Evolutionary conservation across 2,113 vertebrate genomes (phyloP).

Genomic region (Trachemys scripta): DNA sequence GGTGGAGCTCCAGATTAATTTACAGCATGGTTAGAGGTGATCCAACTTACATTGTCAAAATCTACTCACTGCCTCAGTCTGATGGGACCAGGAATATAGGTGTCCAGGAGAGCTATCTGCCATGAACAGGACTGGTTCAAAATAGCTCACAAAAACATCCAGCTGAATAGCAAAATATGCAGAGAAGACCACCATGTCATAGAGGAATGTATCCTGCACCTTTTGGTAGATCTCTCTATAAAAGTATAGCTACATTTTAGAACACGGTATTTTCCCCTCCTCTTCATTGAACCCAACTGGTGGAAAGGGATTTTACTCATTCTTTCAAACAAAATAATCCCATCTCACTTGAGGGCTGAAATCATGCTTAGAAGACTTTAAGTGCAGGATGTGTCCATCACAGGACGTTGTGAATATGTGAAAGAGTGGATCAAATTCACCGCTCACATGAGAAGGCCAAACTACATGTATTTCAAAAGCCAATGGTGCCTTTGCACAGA

Average conservation of each 20-base stretch:
- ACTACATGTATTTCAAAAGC: background rate
- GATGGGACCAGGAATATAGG: no score
- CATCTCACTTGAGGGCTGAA: background rate
- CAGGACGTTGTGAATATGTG: background rate
- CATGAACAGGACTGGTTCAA: no score
- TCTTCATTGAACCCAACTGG: background rate
- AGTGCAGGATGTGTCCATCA: background rate
- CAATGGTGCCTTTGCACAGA: background rate
- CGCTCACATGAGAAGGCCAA: fast-evolving
- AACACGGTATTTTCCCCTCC: background rate
- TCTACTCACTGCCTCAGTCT: no score
- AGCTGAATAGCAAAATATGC: no score
- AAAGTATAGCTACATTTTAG: background rate
- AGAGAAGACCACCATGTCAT: no score
- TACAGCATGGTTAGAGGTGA: no score
- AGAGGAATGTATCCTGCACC: no score
- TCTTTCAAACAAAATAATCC: background rate
- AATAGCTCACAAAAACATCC: no score
- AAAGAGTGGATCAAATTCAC: background rate
- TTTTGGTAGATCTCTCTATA: background rate
- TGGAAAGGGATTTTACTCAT: background rate
- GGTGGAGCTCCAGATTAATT: no score
- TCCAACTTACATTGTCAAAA: no score
- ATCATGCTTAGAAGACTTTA: background rate
- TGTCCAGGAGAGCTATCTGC: no score